Evolutionary conservation across 2,797 vertebrate species (phyloP).

Genomic region (Hafferia zeledoni): DNA sequence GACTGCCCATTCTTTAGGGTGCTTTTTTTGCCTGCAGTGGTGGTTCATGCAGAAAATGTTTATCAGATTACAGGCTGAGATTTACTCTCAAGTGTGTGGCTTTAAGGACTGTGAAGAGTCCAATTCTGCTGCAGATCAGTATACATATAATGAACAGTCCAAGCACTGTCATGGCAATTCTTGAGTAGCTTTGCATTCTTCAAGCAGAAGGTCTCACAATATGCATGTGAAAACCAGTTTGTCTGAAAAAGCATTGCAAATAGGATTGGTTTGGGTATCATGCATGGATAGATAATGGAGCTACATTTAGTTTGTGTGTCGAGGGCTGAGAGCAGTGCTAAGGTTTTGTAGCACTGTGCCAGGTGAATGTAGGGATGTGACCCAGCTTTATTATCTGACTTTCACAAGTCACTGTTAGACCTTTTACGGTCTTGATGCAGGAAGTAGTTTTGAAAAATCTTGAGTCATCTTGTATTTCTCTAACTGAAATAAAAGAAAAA

Average conservation of each 20-base stretch:
- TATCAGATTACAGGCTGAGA: not conserved
- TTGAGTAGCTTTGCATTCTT: not conserved
- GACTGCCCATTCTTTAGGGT: not conserved
- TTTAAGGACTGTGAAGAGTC: not conserved
- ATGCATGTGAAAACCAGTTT: not conserved
- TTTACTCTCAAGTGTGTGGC: not conserved
- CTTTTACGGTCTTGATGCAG: not conserved
- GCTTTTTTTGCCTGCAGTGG: not conserved
- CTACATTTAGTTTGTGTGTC: not conserved
- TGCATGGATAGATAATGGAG: not conserved
- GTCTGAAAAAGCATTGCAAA: not conserved
- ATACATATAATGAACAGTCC: not conserved
- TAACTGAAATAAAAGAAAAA: not conserved
- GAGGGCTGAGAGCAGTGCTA: not conserved
- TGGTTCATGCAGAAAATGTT: not conserved
- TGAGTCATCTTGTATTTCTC: not conserved
- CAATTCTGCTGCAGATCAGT: not conserved
- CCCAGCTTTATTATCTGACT: not conserved
- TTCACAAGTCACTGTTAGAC: not conserved
- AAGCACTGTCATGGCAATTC: not conserved
- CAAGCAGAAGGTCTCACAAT: not conserved
- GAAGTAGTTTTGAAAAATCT: not conserved
- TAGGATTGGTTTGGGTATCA: not conserved
- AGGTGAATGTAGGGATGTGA: not conserved
- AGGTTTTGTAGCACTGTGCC: not conserved